These are phyloP conservation scores for Balaenoptera acutorostrata DNA, from an alignment of 2,113 vertebrate genomes.

Conservation along the genomic window DNA sequence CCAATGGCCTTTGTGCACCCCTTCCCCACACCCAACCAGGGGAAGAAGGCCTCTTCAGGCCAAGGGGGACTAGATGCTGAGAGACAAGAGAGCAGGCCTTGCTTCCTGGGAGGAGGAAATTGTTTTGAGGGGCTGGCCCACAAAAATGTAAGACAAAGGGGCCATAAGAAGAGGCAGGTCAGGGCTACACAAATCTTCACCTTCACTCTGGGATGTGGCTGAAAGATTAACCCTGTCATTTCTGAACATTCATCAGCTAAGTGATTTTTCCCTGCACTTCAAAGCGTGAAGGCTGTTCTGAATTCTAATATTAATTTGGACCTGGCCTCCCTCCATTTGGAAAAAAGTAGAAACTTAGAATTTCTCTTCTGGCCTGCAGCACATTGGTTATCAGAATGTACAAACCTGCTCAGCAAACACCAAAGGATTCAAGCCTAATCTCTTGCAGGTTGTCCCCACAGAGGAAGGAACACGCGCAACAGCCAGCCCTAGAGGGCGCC, in stretches of 20 bases:
- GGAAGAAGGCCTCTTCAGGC: background rate
- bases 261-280: background rate
- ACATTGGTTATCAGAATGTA: background rate
- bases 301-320: background rate
- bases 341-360: background rate
- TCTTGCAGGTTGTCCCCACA: background rate
- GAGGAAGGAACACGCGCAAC: background rate
- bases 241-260: background rate
- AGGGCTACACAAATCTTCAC: background rate
- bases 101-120: background rate
- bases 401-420: background rate
- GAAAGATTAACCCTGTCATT: background rate
- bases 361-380: slow-evolving; percentile 2
- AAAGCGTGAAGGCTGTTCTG: background rate
- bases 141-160: background rate
- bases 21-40: background rate
- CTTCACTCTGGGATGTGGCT: background rate
- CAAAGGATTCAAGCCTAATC: background rate
- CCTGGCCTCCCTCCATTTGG: background rate
- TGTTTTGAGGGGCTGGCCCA: background rate
- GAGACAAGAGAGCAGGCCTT: background rate
- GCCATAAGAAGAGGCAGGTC: background rate
- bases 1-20: background rate
- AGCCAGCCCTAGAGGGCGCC: background rate
- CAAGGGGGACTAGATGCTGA: background rate